A percentile compares a stretch with the other conserved stretches of the same genome.
These are phyloP conservation scores for Hydrozoanthus tunicans DNA, from an alignment of 64 coral and sea anemone species.

Conservation along the genomic window DNA sequence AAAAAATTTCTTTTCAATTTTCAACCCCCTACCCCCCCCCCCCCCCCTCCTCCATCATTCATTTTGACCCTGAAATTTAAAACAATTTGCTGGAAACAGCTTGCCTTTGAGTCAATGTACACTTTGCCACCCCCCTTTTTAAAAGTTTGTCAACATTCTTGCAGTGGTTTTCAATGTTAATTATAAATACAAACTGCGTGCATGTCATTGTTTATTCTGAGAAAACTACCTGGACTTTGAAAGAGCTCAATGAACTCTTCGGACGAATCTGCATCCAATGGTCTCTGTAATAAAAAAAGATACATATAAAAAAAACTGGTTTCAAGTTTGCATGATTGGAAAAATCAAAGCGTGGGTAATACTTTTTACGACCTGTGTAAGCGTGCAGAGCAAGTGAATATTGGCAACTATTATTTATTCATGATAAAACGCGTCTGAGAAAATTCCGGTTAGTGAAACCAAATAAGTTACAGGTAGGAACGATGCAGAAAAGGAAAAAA, in stretches of 20 bases:
- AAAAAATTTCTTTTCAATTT: too few species aligned
- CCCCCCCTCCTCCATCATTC: too few species aligned
- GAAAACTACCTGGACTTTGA: conserved; percentile 40
- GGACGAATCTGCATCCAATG: not conserved
- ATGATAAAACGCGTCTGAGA: conserved; percentile 51
- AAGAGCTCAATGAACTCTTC: conserved; percentile 41
- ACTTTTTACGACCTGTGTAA: not conserved
- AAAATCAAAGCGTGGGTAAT: not conserved
- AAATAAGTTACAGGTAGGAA: not conserved
- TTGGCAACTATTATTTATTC: conserved; percentile 50
- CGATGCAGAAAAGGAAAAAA: not conserved
- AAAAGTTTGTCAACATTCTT: conserved; percentile 16
- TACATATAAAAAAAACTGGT: not conserved
- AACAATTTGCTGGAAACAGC: too few species aligned
- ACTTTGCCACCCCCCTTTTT: too few species aligned
- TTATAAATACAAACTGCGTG: conserved; percentile 39
- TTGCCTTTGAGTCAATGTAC: too few species aligned
- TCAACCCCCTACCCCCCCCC: too few species aligned
- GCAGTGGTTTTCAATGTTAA: conserved; percentile 45
- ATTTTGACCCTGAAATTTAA: too few species aligned
- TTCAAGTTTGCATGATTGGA: not conserved
- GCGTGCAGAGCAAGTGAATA: conserved; percentile 22
- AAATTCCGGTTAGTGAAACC: conserved; percentile 13
- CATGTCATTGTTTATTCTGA: not conserved
- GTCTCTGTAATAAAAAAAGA: conserved; percentile 27